Percentiles rank a stretch among this genome's conserved stretches.
Conservation (phyloP, 2,797 vertebrate species). For the Scyliorhinus canicula region DNA sequence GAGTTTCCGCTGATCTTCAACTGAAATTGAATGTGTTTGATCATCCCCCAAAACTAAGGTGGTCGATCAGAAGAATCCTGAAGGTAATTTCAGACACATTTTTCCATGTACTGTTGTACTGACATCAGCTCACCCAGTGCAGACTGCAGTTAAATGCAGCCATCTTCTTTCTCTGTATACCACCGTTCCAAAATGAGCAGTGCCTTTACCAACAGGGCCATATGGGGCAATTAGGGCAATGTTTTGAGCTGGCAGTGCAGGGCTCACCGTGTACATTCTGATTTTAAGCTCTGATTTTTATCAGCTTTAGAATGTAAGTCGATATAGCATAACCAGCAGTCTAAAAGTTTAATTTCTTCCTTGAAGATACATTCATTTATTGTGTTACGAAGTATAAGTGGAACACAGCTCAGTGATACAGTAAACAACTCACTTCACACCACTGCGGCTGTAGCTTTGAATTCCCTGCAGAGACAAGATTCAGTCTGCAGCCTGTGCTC, state of each 20-base stretch:
- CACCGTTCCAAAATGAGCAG: not conserved
- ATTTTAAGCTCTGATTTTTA: not conserved
- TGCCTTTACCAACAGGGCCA: not conserved
- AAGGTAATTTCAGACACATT: not conserved
- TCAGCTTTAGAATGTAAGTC: not conserved
- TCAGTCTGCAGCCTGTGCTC: not conserved
- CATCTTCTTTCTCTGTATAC: not conserved
- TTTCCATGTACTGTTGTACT: not conserved
- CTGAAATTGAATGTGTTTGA: too few species aligned
- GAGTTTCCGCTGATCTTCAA: not conserved
- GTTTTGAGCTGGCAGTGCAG: too few species aligned
- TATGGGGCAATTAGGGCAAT: not conserved
- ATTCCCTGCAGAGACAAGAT: conserved; percentile 29
- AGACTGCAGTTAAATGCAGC: not conserved
- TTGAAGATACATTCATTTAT: not conserved
- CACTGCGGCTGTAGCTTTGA: not conserved
- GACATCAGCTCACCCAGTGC: not conserved
- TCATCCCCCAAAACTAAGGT: not conserved
- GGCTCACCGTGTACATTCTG: not conserved
- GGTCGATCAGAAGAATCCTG: not conserved
- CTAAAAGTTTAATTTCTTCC: not conserved
- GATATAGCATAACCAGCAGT: not conserved
- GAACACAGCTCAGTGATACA: not conserved
- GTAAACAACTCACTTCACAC: not conserved
- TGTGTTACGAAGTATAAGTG: conserved; percentile 18